These are phyloP conservation scores for Chydorus sphaericus DNA, from an alignment of 2,888 invertebrate genomes.

Conservation along the genomic window DNA sequence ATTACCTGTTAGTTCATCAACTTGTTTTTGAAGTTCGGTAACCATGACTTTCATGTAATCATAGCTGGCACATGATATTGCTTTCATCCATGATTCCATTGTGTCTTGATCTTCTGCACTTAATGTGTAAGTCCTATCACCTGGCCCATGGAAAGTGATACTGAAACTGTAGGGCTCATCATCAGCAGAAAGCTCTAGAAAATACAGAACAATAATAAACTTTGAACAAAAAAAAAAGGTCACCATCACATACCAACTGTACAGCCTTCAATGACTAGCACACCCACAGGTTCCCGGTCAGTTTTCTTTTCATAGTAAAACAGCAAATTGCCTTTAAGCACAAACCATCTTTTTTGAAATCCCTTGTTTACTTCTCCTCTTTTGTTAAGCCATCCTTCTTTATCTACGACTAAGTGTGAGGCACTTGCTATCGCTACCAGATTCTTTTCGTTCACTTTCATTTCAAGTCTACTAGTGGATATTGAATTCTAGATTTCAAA, in stretches of 20 bases:
- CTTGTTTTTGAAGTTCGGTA: slow-evolving; percentile 72
- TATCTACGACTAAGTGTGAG: slow-evolving; percentile 73
- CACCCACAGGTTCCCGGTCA: slow-evolving; percentile 82
- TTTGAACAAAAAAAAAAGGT: no score
- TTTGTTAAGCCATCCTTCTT: slow-evolving; percentile 83
- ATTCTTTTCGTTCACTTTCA: slow-evolving; percentile 95
- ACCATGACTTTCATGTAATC: slow-evolving; percentile 94
- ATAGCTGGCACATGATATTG: slow-evolving; percentile 82
- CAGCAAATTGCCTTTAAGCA: slow-evolving; percentile 81
- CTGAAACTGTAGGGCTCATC: slow-evolving; percentile 78
- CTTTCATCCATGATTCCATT: slow-evolving; percentile 95
- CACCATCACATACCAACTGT: slow-evolving; percentile 50
- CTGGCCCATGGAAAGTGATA: slow-evolving; percentile 76
- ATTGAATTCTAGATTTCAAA: no score
- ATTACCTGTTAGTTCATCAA: slow-evolving; percentile 78
- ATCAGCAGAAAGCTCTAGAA: slow-evolving; percentile 53
- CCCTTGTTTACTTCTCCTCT: slow-evolving; percentile 74
- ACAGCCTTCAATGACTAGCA: slow-evolving; percentile 85
- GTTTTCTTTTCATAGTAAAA: slow-evolving; percentile 88
- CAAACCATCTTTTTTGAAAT: slow-evolving; percentile 82
- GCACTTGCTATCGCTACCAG: slow-evolving; percentile 65
- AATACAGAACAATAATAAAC: no score
- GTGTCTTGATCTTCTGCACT: slow-evolving; percentile 65
- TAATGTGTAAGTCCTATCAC: slow-evolving; percentile 67
- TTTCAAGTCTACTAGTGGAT: no score